Base-by-base conservation (phyloP, 2,113 vertebrate genomes). In the Argyrosomus japonicus region DNA sequence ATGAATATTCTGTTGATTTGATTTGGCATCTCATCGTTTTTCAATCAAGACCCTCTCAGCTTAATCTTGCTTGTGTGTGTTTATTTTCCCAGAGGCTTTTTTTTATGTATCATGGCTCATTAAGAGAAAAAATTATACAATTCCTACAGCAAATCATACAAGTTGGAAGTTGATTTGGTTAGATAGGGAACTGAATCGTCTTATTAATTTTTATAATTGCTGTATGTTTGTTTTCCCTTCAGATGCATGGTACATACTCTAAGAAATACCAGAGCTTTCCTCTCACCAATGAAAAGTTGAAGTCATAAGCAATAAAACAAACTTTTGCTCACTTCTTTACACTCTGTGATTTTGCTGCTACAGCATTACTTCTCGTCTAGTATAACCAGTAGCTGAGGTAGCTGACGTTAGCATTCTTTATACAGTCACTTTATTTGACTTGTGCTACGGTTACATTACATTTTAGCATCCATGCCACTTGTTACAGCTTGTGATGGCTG, bases 21-120 rank as follows among this genome's bases (percentile, higher is more conserved):
- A 72, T 77, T 77, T 72, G 45, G 50, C 60, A 21, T 43, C 43
- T 71, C 65, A 13, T 25, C 7, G 61, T 43, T 67, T 83, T 77
- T 60, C 75, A 72, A 53, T 83, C 75, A 65, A 64, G 74, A 50
- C 19, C 21, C 29, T 54, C 57, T 47, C 48, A 19, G 47, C 57
- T 51, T 32, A 54, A 63, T 68, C 29, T 11, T 32, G 10, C 60
- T 47, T 40, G 32, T 62, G 62, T 72, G 18, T 68, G 72, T 56
- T 72, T 51, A 48, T 77, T 71, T 76, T 64, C 36, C 58, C 50
- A 5, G 48, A 63, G 15, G 58, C n/a, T 29, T n/a, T 32, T 36
- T 36, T 47, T 56, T 47, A 57, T 45, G 25, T 32, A 70, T 76
- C 51, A 29, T 2, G 23, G 58, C 51, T 83, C 67, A 77, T 71